These are phyloP conservation scores for human DNA, from an alignment of 2,113 vertebrate species.

Conservation along the genomic window DNA sequence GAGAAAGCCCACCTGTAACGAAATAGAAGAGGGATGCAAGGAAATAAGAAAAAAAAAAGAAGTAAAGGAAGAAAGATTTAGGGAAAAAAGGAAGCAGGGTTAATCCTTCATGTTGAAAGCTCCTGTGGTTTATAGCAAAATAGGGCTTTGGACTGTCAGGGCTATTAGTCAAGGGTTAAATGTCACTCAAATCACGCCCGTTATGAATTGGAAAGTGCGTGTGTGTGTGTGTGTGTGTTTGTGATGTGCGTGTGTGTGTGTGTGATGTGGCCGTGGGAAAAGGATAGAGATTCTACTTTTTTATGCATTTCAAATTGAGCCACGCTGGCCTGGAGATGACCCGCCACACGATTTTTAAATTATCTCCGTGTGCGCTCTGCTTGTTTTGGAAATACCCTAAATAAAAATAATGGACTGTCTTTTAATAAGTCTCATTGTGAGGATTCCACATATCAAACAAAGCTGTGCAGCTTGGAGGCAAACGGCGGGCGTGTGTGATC, in stretches of 20 bases:
- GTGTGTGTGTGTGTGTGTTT: not conserved
- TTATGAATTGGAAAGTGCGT: slow-evolving; percentile 77
- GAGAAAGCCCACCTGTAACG: slow-evolving; percentile 83
- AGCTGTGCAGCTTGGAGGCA: slow-evolving; percentile 86
- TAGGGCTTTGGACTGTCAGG: slow-evolving; percentile 53
- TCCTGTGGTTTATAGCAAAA: slow-evolving; percentile 43
- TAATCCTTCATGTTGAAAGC: slow-evolving; percentile 74
- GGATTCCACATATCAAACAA: slow-evolving; percentile 87
- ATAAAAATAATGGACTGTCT: slow-evolving; percentile 91
- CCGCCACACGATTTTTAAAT: slow-evolving; percentile 85
- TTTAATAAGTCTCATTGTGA: slow-evolving; percentile 91
- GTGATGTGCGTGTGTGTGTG: not conserved
- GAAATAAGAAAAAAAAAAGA: not conserved
- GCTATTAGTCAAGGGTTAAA: slow-evolving; percentile 85
- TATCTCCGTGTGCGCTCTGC: slow-evolving; percentile 83
- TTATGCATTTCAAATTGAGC: slow-evolving; percentile 85
- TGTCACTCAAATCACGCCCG: slow-evolving; percentile 86
- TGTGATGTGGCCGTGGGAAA: slow-evolving; percentile 64
- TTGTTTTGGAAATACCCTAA: slow-evolving; percentile 89
- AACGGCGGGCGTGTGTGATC: slow-evolving; percentile 87
- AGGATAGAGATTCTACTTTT: slow-evolving; percentile 76
- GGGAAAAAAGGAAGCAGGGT: slow-evolving; percentile 58
- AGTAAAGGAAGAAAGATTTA: slow-evolving; percentile 65
- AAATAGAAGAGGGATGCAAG: slow-evolving; percentile 60
- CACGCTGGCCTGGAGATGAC: slow-evolving; percentile 87